Percentiles rank a stretch among this genome's conserved stretches.
phyloP scores from a whole-genome alignment of 2,888 invertebrate genomes.

The Hoplodrina ambigua region DNA sequence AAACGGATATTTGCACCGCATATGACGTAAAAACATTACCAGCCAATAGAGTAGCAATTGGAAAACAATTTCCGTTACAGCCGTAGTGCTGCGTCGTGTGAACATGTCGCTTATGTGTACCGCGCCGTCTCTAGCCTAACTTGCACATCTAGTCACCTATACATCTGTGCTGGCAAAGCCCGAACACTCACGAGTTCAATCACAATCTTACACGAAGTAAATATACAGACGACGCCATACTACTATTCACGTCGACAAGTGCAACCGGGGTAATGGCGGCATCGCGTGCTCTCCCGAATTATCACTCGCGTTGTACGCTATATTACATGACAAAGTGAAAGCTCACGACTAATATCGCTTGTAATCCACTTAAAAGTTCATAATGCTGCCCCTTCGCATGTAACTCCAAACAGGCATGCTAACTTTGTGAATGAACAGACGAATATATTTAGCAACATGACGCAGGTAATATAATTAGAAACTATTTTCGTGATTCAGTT shows the following conservation, averaged over 20 bases:
- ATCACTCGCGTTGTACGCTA: constrained; percentile 76
- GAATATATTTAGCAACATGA: constrained; percentile 55
- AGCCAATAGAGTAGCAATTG: constrained; percentile 52
- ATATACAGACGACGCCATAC: constrained; percentile 23
- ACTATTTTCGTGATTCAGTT: constrained; percentile 37
- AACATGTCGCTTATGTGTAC: constrained; percentile 7
- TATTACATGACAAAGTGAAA: constrained; percentile 80
- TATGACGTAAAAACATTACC: constrained; percentile 51
- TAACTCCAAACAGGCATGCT: constrained; percentile 63
- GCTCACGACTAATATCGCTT: constrained; percentile 77
- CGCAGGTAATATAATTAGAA: constrained; percentile 59
- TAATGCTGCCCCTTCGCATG: constrained; percentile 63
- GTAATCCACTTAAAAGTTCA: constrained; percentile 84
- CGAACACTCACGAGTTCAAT: constrained; percentile 38
- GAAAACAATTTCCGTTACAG: constrained; percentile 53
- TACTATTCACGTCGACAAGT: constrained; percentile 67
- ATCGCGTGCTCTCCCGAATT: constrained; percentile 83
- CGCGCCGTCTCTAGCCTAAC: constrained; percentile 14
- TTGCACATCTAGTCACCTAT: constrained; percentile 4
- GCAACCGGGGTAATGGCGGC: constrained; percentile 71
- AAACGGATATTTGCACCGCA: constrained; percentile 42
- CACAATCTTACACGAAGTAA: constrained; percentile 28
- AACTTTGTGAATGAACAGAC: constrained; percentile 65
- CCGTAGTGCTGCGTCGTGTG: constrained; percentile 21
- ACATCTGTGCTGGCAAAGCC: constrained; percentile 2